A percentile compares a stretch with the other conserved stretches of the same genome.
These are phyloP conservation scores for Drosophila differens DNA, from an alignment of 2,888 invertebrate genomes.

Conservation along the genomic window DNA sequence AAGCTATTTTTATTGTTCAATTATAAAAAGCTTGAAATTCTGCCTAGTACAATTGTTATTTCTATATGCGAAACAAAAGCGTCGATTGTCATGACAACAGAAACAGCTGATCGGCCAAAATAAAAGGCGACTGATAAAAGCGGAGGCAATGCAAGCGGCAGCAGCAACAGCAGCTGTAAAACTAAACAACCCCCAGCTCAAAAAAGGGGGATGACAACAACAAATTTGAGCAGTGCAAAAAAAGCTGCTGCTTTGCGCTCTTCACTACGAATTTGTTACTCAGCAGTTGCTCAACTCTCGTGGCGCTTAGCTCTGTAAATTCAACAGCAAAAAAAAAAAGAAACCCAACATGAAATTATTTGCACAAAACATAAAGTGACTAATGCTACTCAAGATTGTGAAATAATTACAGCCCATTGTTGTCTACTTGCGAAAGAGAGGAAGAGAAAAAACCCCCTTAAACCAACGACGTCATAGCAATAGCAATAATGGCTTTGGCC, in stretches of 20 bases:
- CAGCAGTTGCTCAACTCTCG: constrained; percentile 14
- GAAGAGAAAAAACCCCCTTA: constrained; percentile 7
- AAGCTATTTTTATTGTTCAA: constrained; percentile 13
- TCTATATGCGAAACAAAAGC: not conserved
- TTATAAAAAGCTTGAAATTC: constrained; percentile 14
- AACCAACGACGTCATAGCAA: constrained; percentile 26
- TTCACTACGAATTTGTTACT: constrained; percentile 12
- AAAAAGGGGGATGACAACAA: constrained; percentile 26
- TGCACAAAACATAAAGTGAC: constrained; percentile 6
- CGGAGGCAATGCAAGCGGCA: constrained; percentile 14
- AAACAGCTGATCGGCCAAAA: constrained; percentile 46
- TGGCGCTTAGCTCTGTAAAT: constrained; percentile 8
- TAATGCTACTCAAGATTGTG: constrained; percentile 46
- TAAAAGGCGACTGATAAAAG: constrained; percentile 25
- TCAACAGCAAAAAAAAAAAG: constrained; percentile 1
- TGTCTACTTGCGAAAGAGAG: constrained; percentile 10
- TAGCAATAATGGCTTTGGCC: constrained; percentile 77
- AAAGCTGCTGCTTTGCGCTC: constrained; percentile 42
- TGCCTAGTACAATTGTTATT: constrained; percentile 2
- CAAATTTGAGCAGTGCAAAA: constrained; percentile 38
- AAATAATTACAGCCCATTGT: constrained; percentile 48
- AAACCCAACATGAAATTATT: constrained; percentile 12
- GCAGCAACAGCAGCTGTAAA: constrained; percentile 40
- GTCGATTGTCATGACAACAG: constrained; percentile 9
- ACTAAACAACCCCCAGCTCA: constrained; percentile 39